Percentiles rank a stretch among this genome's conserved stretches.
phyloP scores from a whole-genome alignment of 2,797 vertebrate genomes.

The Sebastes jordani region DNA sequence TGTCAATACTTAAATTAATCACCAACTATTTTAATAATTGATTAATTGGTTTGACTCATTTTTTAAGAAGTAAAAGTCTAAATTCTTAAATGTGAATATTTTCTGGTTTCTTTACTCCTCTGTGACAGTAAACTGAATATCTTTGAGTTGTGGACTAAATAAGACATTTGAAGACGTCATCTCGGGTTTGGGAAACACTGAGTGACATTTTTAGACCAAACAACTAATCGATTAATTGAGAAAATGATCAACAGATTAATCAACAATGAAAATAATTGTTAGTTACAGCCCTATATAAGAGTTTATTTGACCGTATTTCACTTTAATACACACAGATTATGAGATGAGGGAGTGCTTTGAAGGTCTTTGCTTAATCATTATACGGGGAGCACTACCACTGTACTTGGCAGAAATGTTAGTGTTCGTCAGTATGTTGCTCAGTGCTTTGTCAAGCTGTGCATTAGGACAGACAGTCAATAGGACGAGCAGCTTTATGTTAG shows the following conservation, averaged over 20 bases:
- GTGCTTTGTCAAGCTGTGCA: conserved; percentile 45
- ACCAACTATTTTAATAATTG: rapidly evolving
- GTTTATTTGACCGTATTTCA: neutral
- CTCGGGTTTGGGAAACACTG: too few relatives aligned
- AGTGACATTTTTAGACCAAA: too few relatives aligned
- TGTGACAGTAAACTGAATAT: too few relatives aligned
- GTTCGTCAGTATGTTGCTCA: conserved; percentile 35
- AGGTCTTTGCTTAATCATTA: neutral
- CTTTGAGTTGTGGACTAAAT: too few relatives aligned
- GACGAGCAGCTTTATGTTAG: conserved; percentile 52
- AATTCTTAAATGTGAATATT: too few relatives aligned
- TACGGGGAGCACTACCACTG: neutral
- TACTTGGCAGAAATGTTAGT: conserved; percentile 35
- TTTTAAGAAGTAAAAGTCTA: too few relatives aligned
- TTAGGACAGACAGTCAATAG: conserved; percentile 43
- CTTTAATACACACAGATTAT: neutral
- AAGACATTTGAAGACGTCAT: too few relatives aligned
- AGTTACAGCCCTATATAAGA: neutral
- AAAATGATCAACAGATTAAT: too few relatives aligned
- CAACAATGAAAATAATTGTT: too few relatives aligned
- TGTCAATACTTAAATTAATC: rapidly evolving
- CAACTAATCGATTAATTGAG: too few relatives aligned
- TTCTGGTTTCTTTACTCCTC: too few relatives aligned
- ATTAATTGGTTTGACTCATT: too few relatives aligned
- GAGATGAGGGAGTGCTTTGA: neutral